Evolutionary conservation across 2,113 vertebrate species (phyloP).

Genomic region (Bufo bufo): DNA sequence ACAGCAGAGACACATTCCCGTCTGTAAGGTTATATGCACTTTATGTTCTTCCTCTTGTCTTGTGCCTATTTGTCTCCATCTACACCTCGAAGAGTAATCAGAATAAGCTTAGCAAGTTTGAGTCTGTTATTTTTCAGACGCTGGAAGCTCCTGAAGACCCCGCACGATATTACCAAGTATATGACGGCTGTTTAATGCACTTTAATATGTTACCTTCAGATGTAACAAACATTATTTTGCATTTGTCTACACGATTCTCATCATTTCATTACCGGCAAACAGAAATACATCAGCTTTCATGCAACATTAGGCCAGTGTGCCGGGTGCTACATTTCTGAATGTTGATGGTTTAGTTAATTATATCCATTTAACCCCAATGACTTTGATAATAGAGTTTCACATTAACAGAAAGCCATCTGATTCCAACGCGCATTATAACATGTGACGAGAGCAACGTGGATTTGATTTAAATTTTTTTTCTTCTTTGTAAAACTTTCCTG

Average conservation of each 20-base stretch:
- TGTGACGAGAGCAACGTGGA: background rate
- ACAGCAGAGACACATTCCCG: too few species aligned
- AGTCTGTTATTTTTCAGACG: slow-evolving; percentile 1
- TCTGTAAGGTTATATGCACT: background rate
- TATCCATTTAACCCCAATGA: slow-evolving; percentile 59
- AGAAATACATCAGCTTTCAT: slow-evolving; percentile 58
- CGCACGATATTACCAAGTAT: background rate
- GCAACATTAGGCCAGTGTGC: slow-evolving; percentile 52
- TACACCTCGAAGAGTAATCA: background rate
- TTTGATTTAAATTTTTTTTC: background rate
- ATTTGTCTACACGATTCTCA: slow-evolving; percentile 43
- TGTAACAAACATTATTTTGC: slow-evolving; percentile 47
- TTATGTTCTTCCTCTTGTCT: background rate
- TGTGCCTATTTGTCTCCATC: background rate
- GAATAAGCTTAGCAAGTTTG: background rate
- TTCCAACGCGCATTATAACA: slow-evolving; percentile 42
- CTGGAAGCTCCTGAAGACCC: slow-evolving; percentile 4
- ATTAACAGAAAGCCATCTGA: slow-evolving; percentile 57
- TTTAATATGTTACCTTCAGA: slow-evolving; percentile 43
- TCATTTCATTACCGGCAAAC: slow-evolving; percentile 53
- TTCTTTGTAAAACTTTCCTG: background rate
- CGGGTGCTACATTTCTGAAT: slow-evolving; percentile 47
- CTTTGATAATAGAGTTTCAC: slow-evolving; percentile 56
- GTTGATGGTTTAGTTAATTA: slow-evolving; percentile 59
- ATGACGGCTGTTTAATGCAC: slow-evolving; percentile 38